Base-by-base conservation (phyloP, 2,113 vertebrate species). In the Xenopus borealis region DNA sequence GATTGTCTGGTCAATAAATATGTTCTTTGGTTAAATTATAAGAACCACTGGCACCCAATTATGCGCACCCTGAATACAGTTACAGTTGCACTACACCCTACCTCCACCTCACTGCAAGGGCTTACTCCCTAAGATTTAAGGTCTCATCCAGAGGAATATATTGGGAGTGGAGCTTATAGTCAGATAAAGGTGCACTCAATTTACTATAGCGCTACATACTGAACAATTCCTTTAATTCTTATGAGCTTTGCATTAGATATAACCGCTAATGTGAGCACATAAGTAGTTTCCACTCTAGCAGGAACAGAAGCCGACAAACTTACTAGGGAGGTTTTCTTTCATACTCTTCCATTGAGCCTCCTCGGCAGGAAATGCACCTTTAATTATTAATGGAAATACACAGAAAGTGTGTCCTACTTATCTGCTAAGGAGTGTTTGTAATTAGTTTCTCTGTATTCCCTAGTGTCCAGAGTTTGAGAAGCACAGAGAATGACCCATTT, bases 331-430 rank as follows among this genome's bases (percentile, higher is more conserved):
- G 33, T 23, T 5, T 62, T 33, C 64, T 52, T 68, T 61, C 53
- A 61, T 52, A 33, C 47, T 46, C 47, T 68, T 18, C 61, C 7
- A 40, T 40, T 40, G 33, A 40, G 33, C 33, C 33, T 40, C 33
- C 33, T 40, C 3, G 7, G 33, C 33, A 40, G 33, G 33, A 40
- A 40, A 40, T 40, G 33, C 33, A 2, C 12, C n/a, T 62, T 66
- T 66, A 74, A 74, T 58, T 74, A 66, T 74, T 74, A 45, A 74
- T 74, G 16, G 9, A 57, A 7, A 18, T 64, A 44, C 27, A 11
- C 9, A 44, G 12, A 52, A 40, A 46, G 47, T 73, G 70, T 52
- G 46, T 52, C 57, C 71, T 17, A 64, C 27, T 65, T 72, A 44
- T 45, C 12, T 47, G 64, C 47, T 40, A n/a, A 13, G 13, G 50